Conservation (phyloP, 2,888 invertebrate species). For the Scotopteryx bipunctaria region DNA sequence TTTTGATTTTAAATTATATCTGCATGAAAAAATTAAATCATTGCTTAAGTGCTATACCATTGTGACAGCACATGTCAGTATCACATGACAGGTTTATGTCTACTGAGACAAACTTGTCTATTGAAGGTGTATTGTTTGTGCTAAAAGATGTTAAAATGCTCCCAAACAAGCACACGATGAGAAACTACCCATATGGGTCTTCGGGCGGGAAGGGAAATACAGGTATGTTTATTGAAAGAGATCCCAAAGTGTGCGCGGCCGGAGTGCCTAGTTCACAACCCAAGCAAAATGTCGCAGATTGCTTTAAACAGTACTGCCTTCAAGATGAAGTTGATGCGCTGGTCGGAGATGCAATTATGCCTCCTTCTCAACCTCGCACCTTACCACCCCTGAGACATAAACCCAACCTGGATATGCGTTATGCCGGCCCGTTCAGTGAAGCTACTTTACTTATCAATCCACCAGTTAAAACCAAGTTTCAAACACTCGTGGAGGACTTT, state of each 20-base stretch:
- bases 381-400: slow-evolving; percentile 37
- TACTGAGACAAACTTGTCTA: too few species aligned
- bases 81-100: too few species aligned
- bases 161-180: too few species aligned
- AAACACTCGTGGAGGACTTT: slow-evolving; percentile 45
- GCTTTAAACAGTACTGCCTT: slow-evolving; percentile 42
- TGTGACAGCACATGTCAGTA: too few species aligned
- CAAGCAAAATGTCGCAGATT: slow-evolving; percentile 29
- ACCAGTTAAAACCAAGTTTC: slow-evolving; percentile 45
- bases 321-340: slow-evolving; percentile 55
- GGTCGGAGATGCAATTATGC: slow-evolving; percentile 45
- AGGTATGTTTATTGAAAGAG: slow-evolving; percentile 51
- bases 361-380: slow-evolving; percentile 31
- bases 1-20: too few species aligned
- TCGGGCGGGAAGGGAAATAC: slow-evolving; percentile 53
- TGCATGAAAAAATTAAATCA: too few species aligned
- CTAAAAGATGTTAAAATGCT: neutral
- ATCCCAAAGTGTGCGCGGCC: slow-evolving; percentile 47
- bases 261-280: slow-evolving; percentile 44
- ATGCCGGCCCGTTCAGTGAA: slow-evolving; percentile 41
- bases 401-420: slow-evolving; percentile 38
- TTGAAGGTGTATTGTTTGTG: too few species aligned
- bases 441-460: slow-evolving; percentile 44
- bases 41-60: too few species aligned
- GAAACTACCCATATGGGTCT: neutral